These are phyloP conservation scores for Phyllostomus discolor DNA, from an alignment of 2,113 vertebrate genomes.

Conservation along the genomic window DNA sequence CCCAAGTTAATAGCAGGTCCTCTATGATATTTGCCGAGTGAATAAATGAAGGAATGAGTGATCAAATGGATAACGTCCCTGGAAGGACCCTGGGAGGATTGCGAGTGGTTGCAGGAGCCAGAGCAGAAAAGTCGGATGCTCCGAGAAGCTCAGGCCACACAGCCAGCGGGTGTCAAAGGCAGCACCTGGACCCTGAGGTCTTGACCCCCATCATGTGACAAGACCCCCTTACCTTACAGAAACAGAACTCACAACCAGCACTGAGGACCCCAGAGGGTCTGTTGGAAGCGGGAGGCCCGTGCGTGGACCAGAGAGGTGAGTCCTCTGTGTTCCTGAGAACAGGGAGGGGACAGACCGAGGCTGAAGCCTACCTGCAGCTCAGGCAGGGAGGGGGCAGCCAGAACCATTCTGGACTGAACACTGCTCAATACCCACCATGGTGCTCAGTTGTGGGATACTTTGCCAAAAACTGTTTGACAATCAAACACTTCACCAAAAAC, in stretches of 20 bases:
- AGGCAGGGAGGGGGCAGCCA: accelerated
- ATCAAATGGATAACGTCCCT: not conserved
- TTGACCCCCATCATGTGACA: not conserved
- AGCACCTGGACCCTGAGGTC: accelerated
- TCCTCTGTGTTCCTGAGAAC: accelerated
- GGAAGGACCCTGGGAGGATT: not conserved
- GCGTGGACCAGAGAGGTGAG: constrained; percentile 18
- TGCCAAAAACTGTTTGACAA: not conserved
- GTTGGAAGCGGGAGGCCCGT: not conserved
- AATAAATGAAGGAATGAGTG: not conserved
- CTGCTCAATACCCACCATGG: not conserved
- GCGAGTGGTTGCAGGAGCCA: not conserved
- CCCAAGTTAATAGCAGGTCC: not conserved
- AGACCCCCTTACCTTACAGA: constrained; percentile 17
- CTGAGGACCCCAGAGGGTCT: not conserved
- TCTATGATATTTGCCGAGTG: not conserved
- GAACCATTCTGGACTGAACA: accelerated
- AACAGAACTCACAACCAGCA: not conserved
- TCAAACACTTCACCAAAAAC: not conserved
- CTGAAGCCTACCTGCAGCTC: not conserved
- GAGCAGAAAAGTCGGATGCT: accelerated
- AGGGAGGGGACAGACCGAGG: not conserved
- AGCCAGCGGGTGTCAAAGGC: not conserved
- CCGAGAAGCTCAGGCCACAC: accelerated
- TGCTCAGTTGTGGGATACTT: not conserved